Conservation (phyloP, 2,113 vertebrate genomes). For the Cyphomyrus discorhynchus region DNA sequence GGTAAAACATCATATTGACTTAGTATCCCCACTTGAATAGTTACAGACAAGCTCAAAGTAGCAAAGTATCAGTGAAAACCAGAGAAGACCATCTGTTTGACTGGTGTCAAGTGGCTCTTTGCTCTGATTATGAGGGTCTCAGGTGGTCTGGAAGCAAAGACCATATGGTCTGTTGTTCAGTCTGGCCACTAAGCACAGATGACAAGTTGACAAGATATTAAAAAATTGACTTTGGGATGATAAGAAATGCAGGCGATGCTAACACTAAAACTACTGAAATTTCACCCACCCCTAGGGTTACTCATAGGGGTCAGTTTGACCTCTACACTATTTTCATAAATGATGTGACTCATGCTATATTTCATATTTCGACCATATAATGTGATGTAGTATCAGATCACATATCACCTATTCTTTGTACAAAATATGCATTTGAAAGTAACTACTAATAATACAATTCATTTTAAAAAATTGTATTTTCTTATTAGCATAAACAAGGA, state of each 20-base stretch:
- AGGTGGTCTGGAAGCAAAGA: conserved; percentile 54
- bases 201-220: neutral
- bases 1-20: conserved; percentile 58
- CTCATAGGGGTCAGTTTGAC: neutral
- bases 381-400: neutral
- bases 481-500: neutral
- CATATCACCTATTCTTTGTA: neutral
- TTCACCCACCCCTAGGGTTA: neutral
- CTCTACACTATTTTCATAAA: neutral
- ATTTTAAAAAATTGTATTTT: neutral
- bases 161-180: conserved; percentile 62
- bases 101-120: conserved; percentile 69
- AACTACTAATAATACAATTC: neutral
- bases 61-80: neutral
- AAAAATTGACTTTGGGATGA: neutral
- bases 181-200: conserved; percentile 44
- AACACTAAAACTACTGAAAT: neutral
- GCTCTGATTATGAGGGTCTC: conserved; percentile 65
- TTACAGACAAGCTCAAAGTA: conserved; percentile 23
- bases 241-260: neutral
- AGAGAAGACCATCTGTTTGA: conserved; percentile 64
- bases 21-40: conserved; percentile 47
- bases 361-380: neutral
- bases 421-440: neutral
- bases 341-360: neutral